These are phyloP conservation scores for Coleophora flavipennella DNA, from an alignment of 2,888 invertebrate species.

Conservation along the genomic window DNA sequence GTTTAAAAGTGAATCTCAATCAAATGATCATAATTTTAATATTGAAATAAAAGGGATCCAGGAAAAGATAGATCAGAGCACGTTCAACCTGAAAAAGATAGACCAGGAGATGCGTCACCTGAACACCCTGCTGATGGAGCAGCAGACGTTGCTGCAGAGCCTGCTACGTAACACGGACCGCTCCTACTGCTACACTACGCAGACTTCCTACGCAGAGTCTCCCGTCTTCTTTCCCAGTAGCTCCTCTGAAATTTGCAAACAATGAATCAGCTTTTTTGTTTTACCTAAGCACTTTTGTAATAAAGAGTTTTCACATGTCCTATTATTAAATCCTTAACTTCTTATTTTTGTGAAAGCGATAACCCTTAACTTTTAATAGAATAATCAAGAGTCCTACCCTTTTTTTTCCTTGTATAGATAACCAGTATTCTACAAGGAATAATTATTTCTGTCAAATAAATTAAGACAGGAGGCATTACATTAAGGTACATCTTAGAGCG, in stretches of 20 bases:
- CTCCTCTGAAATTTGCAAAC: conserved; percentile 25
- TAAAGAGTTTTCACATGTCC: too few relatives aligned
- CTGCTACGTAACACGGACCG: conserved; percentile 41
- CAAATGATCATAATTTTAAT: conserved; percentile 61
- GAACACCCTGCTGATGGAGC: conserved; percentile 63
- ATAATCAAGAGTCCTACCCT: too few relatives aligned
- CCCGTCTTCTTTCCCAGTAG: conserved; percentile 44
- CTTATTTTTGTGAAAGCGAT: too few relatives aligned
- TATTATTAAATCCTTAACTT: too few relatives aligned
- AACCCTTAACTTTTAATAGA: too few relatives aligned
- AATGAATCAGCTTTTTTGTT: neutral
- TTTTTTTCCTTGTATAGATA: too few relatives aligned
- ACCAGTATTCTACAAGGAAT: too few relatives aligned
- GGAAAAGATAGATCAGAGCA: conserved; percentile 79
- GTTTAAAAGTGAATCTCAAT: conserved; percentile 69
- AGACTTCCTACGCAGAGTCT: conserved; percentile 37
- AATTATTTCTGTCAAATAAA: too few relatives aligned
- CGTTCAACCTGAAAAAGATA: conserved; percentile 78
- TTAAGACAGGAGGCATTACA: too few relatives aligned
- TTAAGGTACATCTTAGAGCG: too few relatives aligned
- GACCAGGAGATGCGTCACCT: conserved; percentile 79
- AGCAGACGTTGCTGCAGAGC: conserved; percentile 50
- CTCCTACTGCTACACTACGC: conserved; percentile 28
- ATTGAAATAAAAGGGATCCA: conserved; percentile 75
- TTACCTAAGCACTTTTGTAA: too few relatives aligned